Percentiles rank a stretch among this genome's conserved stretches.
Evolutionary conservation across 2,113 vertebrate species (phyloP).

Genomic region (Tychaedon coryphoeus): DNA sequence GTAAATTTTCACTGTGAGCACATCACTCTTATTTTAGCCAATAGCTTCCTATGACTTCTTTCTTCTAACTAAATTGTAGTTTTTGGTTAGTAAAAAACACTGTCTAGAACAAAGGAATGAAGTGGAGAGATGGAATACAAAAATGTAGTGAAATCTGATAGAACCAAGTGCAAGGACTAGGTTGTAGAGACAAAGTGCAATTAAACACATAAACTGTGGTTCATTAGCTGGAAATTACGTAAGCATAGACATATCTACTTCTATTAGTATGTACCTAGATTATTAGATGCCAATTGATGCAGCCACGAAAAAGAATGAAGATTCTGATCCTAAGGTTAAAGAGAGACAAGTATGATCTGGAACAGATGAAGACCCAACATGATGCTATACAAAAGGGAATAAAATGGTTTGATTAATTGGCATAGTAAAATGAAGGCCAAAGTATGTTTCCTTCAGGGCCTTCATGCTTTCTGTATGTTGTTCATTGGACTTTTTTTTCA

Average conservation of each 20-base stretch:
- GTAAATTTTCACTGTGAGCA: neutral
- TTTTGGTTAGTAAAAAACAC: neutral
- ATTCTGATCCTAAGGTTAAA: neutral
- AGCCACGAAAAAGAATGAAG: neutral
- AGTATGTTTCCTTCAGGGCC: neutral
- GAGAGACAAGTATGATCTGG: neutral
- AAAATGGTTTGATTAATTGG: neutral
- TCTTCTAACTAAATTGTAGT: neutral
- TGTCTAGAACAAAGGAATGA: neutral
- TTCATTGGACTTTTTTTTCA: neutral
- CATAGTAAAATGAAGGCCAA: neutral
- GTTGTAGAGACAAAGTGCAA: neutral
- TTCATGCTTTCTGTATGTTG: neutral
- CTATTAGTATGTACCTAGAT: neutral
- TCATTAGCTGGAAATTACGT: neutral
- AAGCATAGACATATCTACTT: neutral
- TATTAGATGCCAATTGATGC: neutral
- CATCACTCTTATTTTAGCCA: neutral
- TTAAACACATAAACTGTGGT: neutral
- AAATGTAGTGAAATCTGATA: neutral
- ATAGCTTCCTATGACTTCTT: neutral
- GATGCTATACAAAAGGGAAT: neutral
- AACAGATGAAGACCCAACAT: neutral
- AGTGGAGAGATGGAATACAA: neutral
- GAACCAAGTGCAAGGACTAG: neutral